These are phyloP conservation scores for Iphiclides podalirius DNA, from an alignment of 2,888 invertebrate genomes.

Conservation along the genomic window DNA sequence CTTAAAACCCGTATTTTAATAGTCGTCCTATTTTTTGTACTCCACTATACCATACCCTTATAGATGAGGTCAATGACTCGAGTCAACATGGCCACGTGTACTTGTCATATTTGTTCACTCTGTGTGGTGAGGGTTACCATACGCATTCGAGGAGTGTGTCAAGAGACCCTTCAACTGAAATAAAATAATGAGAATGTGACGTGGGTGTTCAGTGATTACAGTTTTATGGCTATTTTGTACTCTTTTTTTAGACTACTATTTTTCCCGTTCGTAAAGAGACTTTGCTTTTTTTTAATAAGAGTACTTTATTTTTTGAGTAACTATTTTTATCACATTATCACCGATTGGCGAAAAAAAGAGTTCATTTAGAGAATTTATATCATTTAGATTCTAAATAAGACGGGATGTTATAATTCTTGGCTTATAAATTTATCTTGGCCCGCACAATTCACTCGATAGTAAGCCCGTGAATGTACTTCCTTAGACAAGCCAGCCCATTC, in stretches of 20 bases:
- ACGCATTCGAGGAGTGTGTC: constrained; percentile 3
- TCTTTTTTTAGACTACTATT: constrained; percentile 1
- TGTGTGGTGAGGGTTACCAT: constrained; percentile 4
- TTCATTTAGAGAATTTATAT: no score
- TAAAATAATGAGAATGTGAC: constrained; percentile 3
- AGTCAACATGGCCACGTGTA: constrained; percentile 13
- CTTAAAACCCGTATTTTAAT: no score
- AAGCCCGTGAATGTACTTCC: no score
- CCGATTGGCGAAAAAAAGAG: no score
- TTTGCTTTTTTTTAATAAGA: background rate
- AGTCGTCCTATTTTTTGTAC: no score
- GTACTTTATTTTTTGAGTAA: no score
- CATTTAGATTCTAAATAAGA: no score
- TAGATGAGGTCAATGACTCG: constrained; percentile 4
- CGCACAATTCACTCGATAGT: no score
- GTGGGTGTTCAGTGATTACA: constrained; percentile 5
- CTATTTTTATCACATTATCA: no score
- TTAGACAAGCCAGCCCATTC: no score
- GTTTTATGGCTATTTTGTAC: background rate
- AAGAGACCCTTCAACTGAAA: constrained; percentile 6
- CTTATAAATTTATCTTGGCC: no score
- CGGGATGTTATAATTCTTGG: no score
- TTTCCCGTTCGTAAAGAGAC: background rate
- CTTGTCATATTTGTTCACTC: constrained; percentile 3
- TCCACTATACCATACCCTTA: background rate